phyloP scores from a whole-genome alignment of 2,113 vertebrate species.

The Agelaius phoeniceus region DNA sequence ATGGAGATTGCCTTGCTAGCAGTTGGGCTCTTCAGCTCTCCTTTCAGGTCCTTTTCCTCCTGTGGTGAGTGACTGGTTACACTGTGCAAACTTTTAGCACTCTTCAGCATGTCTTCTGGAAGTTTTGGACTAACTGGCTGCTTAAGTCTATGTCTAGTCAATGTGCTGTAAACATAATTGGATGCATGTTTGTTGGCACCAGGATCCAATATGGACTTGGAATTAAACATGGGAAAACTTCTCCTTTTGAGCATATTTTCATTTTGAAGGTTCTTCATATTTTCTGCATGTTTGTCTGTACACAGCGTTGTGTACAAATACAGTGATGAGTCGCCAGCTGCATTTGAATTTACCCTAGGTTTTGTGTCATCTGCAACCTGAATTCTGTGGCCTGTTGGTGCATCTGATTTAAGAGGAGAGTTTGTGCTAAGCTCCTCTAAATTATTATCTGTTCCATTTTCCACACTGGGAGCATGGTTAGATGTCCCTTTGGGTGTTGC shows the following conservation, averaged over 20 bases:
- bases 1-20: constrained; percentile 81
- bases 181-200: constrained; percentile 65
- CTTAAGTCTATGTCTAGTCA: constrained; percentile 74
- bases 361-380: constrained; percentile 69
- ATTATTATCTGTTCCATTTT: not conserved
- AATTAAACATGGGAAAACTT: constrained; percentile 85
- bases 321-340: constrained; percentile 51
- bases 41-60: constrained; percentile 74
- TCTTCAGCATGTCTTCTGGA: constrained; percentile 66
- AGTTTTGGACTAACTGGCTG: constrained; percentile 59
- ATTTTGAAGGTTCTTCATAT: constrained; percentile 69
- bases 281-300: constrained; percentile 65
- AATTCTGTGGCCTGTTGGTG: constrained; percentile 64
- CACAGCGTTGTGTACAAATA: constrained; percentile 75
- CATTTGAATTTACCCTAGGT: constrained; percentile 43
- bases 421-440: constrained; percentile 19
- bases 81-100: constrained; percentile 73
- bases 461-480: constrained; percentile 28
- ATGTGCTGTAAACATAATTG: constrained; percentile 79
- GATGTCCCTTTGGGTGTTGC: constrained; percentile 65
- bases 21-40: constrained; percentile 61
- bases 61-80: constrained; percentile 71
- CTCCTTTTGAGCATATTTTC: constrained; percentile 85
- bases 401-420: constrained; percentile 16
- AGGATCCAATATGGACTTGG: constrained; percentile 77